Evolutionary conservation across 1,140 invertebrate genomes (phyloP), one percentile per base, ranked within the genome.

Genomic region (Procambarus clarkii): DNA sequence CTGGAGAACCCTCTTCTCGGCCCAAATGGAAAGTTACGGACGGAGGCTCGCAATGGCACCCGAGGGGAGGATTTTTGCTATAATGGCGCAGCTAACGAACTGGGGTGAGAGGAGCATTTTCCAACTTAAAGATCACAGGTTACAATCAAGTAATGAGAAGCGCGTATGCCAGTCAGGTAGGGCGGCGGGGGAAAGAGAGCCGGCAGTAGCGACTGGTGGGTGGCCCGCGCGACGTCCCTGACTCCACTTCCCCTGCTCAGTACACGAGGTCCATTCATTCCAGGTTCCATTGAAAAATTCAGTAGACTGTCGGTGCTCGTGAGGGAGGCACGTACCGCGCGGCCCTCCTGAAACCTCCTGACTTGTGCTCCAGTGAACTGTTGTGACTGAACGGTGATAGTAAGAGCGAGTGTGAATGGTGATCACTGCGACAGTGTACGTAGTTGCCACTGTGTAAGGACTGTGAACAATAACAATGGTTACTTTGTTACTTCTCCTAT

Each of bases 181-280:
- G 45, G 71, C 74, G n/a, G 44, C 50, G 88, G 88, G 82, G 88
- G 82, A 86, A 91, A 79, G 34, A 82, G 88, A 91, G 88, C 78
- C 81, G 48, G 44, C 21, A 46, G 58, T 24, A 11, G 24, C 58
- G 15, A 46, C 34, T 5, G 82, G 82, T 77, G 86, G 86, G 80
- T 77, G 77, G 54, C 86, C 76, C 44, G 48, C 34, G 24, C 48
- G 71, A 13, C 9, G 50, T 15, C 34, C 58, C 44, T 76, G 15
- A 18, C 85, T 82, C 88, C 58, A 58, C 86, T 91, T 82, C 88
- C 88, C 76, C 88, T 1, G 46, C 74, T 60, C 82, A 91, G 88
- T 91, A 91, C 88, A 91, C 88, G 88, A 91, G 88, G 88, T 91
- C 88, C 88, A 91, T 91, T 91, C 88, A 91, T 91, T 91, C 88